These are phyloP conservation scores for Ruditapes philippinarum DNA, from an alignment of 1,140 invertebrate genomes.

Conservation along the genomic window DNA sequence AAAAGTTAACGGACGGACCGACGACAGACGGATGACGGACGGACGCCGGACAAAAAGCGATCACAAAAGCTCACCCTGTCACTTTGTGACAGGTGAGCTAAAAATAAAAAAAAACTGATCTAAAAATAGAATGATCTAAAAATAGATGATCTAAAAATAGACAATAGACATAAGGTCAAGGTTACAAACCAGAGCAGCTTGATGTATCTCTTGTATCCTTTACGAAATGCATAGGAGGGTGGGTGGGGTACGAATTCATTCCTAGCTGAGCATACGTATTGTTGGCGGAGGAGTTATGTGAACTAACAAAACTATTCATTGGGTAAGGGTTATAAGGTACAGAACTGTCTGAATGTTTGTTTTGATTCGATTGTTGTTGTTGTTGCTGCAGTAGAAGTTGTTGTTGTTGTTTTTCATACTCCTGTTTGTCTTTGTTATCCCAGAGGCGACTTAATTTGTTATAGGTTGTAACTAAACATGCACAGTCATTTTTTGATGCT, in stretches of 20 bases:
- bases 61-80: too few species aligned
- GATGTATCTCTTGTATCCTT: conserved; percentile 48
- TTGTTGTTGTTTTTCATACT: conserved; percentile 71
- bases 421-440: conserved; percentile 86
- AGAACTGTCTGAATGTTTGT: conserved; percentile 40
- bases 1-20: too few species aligned
- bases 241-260: conserved; percentile 62
- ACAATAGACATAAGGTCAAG: too few species aligned
- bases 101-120: too few species aligned
- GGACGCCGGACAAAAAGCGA: too few species aligned
- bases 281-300: conserved; percentile 17
- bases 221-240: conserved; percentile 25
- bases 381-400: conserved; percentile 61
- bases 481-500: conserved; percentile 84
- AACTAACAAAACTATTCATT: conserved; percentile 60
- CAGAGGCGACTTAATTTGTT: conserved; percentile 86
- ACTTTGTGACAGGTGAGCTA: too few species aligned
- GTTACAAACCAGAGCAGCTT: conserved; percentile 65
- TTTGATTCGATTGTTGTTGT: conserved; percentile 70
- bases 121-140: too few species aligned
- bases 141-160: too few species aligned
- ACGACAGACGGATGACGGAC: too few species aligned
- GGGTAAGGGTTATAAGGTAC: conserved; percentile 3
- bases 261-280: conserved; percentile 55
- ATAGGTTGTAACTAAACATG: conserved; percentile 86